Evolutionary conservation across 2,797 vertebrate species (phyloP).

Genomic region (Glyptemys insculpta): DNA sequence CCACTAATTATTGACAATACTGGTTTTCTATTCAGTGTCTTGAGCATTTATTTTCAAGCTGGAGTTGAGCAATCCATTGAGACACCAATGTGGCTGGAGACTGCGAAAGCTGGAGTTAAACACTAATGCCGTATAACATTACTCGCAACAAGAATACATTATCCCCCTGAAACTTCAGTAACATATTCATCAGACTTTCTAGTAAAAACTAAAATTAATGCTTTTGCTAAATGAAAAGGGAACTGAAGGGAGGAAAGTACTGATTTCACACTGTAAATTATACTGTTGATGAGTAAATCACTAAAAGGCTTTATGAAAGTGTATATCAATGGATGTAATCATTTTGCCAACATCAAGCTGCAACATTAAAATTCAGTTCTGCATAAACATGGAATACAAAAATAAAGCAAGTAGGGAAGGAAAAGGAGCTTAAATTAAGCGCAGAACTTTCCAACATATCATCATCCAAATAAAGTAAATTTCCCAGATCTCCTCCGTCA

Average conservation of each 20-base stretch:
- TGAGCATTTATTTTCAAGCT: slow-evolving; percentile 40
- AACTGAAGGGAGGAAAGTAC: neutral
- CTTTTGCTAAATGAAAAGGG: neutral
- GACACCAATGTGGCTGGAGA: neutral
- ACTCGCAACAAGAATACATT: neutral
- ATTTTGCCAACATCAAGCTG: slow-evolving; percentile 1
- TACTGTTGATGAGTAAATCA: neutral
- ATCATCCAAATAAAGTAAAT: slow-evolving; percentile 22
- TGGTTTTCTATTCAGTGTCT: slow-evolving; percentile 20
- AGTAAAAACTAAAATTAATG: slow-evolving; percentile 9
- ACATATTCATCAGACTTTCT: slow-evolving; percentile 4
- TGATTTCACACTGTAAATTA: neutral
- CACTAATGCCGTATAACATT: slow-evolving; percentile 27
- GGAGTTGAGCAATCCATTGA: slow-evolving; percentile 31
- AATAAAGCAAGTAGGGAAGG: neutral
- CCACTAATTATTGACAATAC: slow-evolving; percentile 31
- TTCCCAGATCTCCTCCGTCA: neutral
- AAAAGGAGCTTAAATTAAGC: neutral
- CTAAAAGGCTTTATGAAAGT: rapidly evolving
- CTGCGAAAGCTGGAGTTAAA: slow-evolving; percentile 41
- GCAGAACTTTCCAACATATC: neutral
- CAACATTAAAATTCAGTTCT: neutral
- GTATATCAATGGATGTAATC: neutral
- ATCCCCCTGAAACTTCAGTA: neutral
- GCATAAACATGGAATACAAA: neutral